phyloP scores from a whole-genome alignment of 2,888 invertebrate genomes.

The Neria commutata region DNA sequence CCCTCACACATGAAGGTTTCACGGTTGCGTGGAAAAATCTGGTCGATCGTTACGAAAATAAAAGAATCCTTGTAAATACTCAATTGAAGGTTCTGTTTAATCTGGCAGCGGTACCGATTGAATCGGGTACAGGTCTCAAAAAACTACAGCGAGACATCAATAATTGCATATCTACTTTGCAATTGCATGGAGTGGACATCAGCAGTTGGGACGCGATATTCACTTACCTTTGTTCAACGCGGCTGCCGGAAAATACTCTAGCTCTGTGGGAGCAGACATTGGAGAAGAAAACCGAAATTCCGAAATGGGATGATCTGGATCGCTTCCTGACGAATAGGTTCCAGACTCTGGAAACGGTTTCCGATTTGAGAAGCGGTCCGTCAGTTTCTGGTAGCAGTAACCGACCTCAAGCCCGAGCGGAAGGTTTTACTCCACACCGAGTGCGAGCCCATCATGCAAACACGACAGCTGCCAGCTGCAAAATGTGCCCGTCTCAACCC shows the following conservation, averaged over 20 bases:
- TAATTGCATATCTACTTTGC: slow-evolving; percentile 11
- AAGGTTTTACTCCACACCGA: slow-evolving; percentile 4
- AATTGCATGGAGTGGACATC: background rate
- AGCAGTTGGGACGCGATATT: slow-evolving; percentile 19
- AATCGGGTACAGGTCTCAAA: background rate
- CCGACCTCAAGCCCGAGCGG: background rate
- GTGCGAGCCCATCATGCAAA: too few relatives aligned
- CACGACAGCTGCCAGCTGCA: slow-evolving; percentile 4
- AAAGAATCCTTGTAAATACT: slow-evolving; percentile 8
- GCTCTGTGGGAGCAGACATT: slow-evolving; percentile 21
- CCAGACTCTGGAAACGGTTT: slow-evolving; percentile 8
- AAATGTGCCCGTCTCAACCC: slow-evolving; percentile 13
- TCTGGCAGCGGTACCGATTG: background rate
- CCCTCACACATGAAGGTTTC: slow-evolving; percentile 4
- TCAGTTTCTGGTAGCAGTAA: too few relatives aligned
- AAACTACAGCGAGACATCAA: slow-evolving; percentile 16
- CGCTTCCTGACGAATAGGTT: slow-evolving; percentile 14
- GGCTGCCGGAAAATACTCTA: slow-evolving; percentile 12
- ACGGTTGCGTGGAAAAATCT: slow-evolving; percentile 7
- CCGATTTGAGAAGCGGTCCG: background rate
- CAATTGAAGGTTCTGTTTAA: slow-evolving; percentile 14
- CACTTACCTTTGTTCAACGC: slow-evolving; percentile 17
- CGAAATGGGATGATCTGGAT: slow-evolving; percentile 16
- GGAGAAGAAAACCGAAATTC: slow-evolving; percentile 10
- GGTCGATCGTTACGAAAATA: slow-evolving; percentile 10